A percentile compares a stretch with the other conserved stretches of the same genome.
These are phyloP conservation scores for Cepaea hortensis DNA, from an alignment of 2,888 invertebrate species.

Conservation along the genomic window DNA sequence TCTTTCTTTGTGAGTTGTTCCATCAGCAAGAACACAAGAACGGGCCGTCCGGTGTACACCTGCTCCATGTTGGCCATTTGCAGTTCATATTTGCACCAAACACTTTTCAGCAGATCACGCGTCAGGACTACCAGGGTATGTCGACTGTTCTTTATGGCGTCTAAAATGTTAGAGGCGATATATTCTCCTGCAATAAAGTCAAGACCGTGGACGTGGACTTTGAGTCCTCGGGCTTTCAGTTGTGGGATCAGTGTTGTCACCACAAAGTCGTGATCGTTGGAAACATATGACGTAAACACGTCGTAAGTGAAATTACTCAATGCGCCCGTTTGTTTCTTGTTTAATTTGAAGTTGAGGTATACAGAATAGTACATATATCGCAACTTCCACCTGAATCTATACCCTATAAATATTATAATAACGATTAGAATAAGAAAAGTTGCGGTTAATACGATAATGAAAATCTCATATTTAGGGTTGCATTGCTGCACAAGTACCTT, in stretches of 20 bases:
- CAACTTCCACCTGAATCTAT: slow-evolving; percentile 44
- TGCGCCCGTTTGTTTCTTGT: not conserved
- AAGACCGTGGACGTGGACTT: slow-evolving; percentile 33
- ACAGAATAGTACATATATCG: slow-evolving; percentile 40
- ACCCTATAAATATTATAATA: slow-evolving; percentile 16
- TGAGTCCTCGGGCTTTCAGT: slow-evolving; percentile 26
- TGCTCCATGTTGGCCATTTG: slow-evolving; percentile 48
- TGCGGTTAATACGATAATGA: not conserved
- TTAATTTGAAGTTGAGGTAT: not conserved
- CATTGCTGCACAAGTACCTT: slow-evolving; percentile 5
- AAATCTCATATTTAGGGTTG: not conserved
- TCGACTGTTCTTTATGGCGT: slow-evolving; percentile 35
- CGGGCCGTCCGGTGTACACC: slow-evolving; percentile 31
- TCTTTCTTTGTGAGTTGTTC: slow-evolving; percentile 24
- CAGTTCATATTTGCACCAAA: slow-evolving; percentile 44
- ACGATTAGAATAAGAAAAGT: not conserved
- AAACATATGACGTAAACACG: slow-evolving; percentile 33
- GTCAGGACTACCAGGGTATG: slow-evolving; percentile 44
- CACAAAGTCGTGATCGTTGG: slow-evolving; percentile 28
- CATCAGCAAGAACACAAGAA: slow-evolving; percentile 45
- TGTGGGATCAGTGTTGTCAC: not conserved
- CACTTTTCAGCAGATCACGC: slow-evolving; percentile 13
- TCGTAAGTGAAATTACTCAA: slow-evolving; percentile 14
- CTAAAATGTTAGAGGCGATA: slow-evolving; percentile 28
- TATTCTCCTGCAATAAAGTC: slow-evolving; percentile 31